Conservation (phyloP, 2,888 invertebrate species). For the Lacanobia wlatinum region DNA sequence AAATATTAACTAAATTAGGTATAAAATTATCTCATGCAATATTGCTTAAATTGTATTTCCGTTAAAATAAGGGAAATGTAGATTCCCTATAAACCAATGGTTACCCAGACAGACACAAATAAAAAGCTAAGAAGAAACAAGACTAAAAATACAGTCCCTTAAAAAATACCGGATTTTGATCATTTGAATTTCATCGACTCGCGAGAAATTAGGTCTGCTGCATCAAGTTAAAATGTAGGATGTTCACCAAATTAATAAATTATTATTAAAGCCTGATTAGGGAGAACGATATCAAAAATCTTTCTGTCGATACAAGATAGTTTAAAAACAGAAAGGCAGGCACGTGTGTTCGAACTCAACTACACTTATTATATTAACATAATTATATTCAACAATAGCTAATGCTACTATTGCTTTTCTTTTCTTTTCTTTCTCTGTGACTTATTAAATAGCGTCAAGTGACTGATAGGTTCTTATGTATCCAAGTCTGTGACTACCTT, state of each 20-base stretch:
- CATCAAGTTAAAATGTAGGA: neutral
- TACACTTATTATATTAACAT: slow-evolving; percentile 23
- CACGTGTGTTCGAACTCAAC: slow-evolving; percentile 14
- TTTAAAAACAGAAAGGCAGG: neutral
- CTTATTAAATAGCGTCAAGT: slow-evolving; percentile 25
- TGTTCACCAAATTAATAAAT: neutral
- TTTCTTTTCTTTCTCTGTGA: neutral
- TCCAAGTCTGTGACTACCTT: slow-evolving; percentile 19
- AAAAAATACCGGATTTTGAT: neutral
- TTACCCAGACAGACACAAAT: slow-evolving; percentile 38
- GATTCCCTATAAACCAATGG: slow-evolving; percentile 42
- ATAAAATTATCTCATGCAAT: slow-evolving; percentile 40
- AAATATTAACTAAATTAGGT: slow-evolving; percentile 63
- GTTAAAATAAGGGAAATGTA: slow-evolving; percentile 31
- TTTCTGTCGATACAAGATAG: slow-evolving; percentile 4
- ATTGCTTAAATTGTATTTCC: slow-evolving; percentile 26
- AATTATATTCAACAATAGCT: slow-evolving; percentile 27
- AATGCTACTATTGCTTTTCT: slow-evolving; percentile 3
- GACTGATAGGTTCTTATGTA: slow-evolving; percentile 1
- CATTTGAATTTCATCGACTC: neutral
- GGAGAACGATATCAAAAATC: slow-evolving; percentile 4
- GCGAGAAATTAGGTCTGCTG: neutral
- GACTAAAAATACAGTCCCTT: neutral
- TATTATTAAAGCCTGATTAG: neutral
- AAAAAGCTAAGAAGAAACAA: slow-evolving; percentile 2